phyloP scores from a whole-genome alignment of 2,888 invertebrate species.

The Drosophila picticornis region DNA sequence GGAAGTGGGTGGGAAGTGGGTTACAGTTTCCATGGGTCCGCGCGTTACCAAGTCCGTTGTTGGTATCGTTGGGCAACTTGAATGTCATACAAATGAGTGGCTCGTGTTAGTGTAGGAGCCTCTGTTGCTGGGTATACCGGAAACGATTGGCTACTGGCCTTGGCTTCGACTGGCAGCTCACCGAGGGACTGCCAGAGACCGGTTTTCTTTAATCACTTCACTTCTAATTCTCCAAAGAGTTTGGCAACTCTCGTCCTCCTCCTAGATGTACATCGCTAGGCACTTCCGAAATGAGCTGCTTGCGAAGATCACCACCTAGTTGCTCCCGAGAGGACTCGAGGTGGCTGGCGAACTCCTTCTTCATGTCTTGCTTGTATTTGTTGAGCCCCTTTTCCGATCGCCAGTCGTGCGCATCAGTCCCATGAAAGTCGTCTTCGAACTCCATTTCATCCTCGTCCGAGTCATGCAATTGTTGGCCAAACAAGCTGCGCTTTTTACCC shows the following conservation, averaged over 20 bases:
- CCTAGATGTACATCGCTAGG: constrained; percentile 49
- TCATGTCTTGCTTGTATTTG: constrained; percentile 50
- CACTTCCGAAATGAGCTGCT: constrained; percentile 51
- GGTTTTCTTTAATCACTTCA: too few species aligned
- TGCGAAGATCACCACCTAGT: constrained; percentile 34
- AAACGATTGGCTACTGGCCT: neutral
- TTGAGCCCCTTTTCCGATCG: constrained; percentile 55
- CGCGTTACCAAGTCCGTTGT: too few species aligned
- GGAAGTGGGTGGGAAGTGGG: too few species aligned
- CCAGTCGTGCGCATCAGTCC: constrained; percentile 40
- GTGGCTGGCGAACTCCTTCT: constrained; percentile 32
- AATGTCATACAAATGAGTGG: too few species aligned
- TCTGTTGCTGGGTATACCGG: neutral
- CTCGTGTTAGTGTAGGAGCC: neutral
- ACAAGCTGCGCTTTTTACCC: constrained; percentile 82
- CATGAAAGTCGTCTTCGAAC: constrained; percentile 76
- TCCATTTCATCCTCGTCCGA: constrained; percentile 82
- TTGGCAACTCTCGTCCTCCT: constrained; percentile 64
- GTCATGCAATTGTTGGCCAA: constrained; percentile 69
- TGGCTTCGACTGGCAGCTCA: neutral
- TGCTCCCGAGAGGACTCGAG: constrained; percentile 32
- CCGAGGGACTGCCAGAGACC: constrained; percentile 49
- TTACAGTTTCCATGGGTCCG: too few species aligned
- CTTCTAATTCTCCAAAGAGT: constrained; percentile 75
- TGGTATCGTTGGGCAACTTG: too few species aligned